Conservation (phyloP, 2,797 vertebrate genomes). For the Pseudochaenichthys georgianus region DNA sequence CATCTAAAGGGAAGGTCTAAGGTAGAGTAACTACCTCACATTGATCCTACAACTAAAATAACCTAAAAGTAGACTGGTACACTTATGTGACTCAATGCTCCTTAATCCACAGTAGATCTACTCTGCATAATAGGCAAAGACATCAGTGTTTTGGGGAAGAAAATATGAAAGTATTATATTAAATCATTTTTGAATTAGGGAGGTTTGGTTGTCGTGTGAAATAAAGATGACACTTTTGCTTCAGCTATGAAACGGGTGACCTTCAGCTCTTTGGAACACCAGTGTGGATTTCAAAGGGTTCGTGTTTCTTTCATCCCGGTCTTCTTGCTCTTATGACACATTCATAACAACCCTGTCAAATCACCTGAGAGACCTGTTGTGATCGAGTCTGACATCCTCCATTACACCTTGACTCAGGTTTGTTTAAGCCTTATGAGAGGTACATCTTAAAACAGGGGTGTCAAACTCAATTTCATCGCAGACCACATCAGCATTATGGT, state of each 20-base stretch:
- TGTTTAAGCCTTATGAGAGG: constrained; percentile 1
- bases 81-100: background rate
- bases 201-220: constrained; percentile 10
- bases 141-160: background rate
- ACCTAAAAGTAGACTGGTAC: background rate
- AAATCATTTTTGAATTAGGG: constrained; percentile 5
- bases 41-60: background rate
- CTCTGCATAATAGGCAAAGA: background rate
- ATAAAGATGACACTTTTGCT: constrained; percentile 18
- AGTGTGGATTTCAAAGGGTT: constrained; percentile 14
- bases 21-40: background rate
- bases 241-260: constrained; percentile 24
- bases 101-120: background rate
- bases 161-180: constrained; percentile 1
- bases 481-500: too few species aligned
- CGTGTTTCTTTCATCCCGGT: constrained; percentile 10
- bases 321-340: constrained; percentile 16
- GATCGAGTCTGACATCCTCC: background rate
- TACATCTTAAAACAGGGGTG: background rate
- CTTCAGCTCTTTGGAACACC: constrained; percentile 9
- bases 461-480: too few species aligned
- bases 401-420: constrained; percentile 10
- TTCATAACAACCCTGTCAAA: constrained; percentile 14
- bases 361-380: background rate
- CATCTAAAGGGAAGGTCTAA: too few species aligned